Evolutionary conservation across 2,113 vertebrate genomes (phyloP).

Genomic region (Bos indicus): DNA sequence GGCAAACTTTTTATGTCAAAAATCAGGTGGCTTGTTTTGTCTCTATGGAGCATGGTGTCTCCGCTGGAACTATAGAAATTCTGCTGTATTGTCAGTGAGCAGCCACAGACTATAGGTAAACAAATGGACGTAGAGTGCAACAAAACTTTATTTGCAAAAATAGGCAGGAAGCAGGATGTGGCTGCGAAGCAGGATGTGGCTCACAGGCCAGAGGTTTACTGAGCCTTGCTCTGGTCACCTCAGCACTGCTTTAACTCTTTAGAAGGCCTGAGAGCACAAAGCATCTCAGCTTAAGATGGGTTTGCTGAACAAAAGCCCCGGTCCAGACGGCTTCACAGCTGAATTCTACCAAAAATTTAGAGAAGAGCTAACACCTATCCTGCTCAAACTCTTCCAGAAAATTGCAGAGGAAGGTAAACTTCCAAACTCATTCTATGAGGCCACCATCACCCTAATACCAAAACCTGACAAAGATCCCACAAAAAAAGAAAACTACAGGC

Average conservation of each 20-base stretch:
- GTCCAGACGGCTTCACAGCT: too few species aligned
- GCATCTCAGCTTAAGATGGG: background rate
- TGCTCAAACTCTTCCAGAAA: too few species aligned
- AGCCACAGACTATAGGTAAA: background rate
- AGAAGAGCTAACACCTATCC: too few species aligned
- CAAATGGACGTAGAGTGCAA: background rate
- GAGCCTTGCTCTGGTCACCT: background rate
- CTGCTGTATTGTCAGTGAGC: background rate
- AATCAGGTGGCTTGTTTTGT: background rate
- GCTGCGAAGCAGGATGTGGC: background rate
- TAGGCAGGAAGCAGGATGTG: background rate
- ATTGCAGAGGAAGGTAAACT: too few species aligned
- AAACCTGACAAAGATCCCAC: too few species aligned
- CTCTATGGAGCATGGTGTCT: background rate
- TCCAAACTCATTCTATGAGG: too few species aligned
- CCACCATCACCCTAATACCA: too few species aligned
- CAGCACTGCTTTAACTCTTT: background rate
- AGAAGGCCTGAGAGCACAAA: background rate
- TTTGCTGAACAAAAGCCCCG: too few species aligned
- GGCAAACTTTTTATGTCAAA: background rate
- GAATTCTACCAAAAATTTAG: too few species aligned
- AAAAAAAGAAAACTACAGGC: too few species aligned
- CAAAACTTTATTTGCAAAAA: background rate
- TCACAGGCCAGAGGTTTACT: background rate
- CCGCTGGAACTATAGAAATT: background rate